phyloP scores from a whole-genome alignment of 2,113 vertebrate genomes.

The Neogobius melanostomus region DNA sequence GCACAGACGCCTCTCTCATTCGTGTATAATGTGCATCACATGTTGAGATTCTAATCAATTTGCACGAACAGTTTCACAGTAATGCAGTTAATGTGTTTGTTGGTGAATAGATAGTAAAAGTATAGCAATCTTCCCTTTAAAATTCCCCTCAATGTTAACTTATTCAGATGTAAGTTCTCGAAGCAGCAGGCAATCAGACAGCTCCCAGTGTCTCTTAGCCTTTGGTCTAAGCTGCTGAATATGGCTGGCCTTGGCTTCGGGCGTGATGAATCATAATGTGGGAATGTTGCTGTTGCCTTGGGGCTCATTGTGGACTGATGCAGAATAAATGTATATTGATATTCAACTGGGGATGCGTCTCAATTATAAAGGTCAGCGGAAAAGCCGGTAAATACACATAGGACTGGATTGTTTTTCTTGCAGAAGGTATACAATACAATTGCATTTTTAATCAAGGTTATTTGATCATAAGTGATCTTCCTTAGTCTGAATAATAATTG shows the following conservation, averaged over 20 bases:
- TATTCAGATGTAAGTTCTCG: background rate
- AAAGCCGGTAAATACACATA: background rate
- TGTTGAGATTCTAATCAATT: too few species aligned
- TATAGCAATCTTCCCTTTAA: too few species aligned
- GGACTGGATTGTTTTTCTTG: background rate
- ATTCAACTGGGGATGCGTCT: slow-evolving; percentile 1
- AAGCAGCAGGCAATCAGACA: background rate
- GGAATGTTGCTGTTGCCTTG: background rate
- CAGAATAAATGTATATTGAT: slow-evolving; percentile 6
- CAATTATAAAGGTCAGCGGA: background rate
- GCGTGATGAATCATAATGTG: slow-evolving; percentile 3
- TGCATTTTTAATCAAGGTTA: too few species aligned
- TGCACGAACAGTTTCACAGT: too few species aligned
- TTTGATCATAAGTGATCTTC: too few species aligned
- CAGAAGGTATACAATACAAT: background rate
- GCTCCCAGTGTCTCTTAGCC: background rate
- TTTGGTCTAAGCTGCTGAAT: background rate
- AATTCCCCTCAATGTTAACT: background rate
- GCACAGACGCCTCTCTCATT: too few species aligned
- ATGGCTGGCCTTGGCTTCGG: background rate
- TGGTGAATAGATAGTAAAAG: too few species aligned
- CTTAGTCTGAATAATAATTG: too few species aligned
- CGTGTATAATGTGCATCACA: too few species aligned
- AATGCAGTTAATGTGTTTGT: too few species aligned
- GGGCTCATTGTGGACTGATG: background rate